A percentile compares a stretch with the other conserved stretches of the same genome.
Conservation (phyloP, 1,140 invertebrate genomes). For the Platorchestia sp. region DNA sequence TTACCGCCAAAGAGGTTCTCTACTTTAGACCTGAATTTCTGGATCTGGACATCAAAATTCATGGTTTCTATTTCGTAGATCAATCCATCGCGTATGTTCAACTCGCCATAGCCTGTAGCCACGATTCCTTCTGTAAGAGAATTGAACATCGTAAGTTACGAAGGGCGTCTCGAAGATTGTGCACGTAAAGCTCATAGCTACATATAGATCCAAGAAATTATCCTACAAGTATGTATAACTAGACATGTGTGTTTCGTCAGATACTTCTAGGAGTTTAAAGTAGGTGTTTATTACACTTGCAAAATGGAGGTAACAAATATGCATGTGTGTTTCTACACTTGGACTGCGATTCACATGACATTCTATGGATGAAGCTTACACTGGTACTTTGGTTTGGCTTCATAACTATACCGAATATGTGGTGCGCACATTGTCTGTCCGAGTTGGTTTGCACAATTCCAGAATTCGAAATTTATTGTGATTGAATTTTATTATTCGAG, state of each 20-base stretch:
- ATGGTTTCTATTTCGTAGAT: background rate
- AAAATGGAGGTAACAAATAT: too few relatives aligned
- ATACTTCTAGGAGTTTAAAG: background rate
- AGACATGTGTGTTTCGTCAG: background rate
- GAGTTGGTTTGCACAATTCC: background rate
- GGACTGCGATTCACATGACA: background rate
- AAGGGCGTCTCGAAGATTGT: background rate
- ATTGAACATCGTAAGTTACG: background rate
- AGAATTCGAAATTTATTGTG: background rate
- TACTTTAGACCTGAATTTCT: constrained; percentile 28
- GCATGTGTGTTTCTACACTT: too few relatives aligned
- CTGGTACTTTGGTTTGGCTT: background rate
- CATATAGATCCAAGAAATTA: background rate
- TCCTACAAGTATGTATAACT: background rate
- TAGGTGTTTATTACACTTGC: background rate
- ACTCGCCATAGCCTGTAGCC: background rate
- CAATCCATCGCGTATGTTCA: background rate
- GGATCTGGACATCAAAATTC: background rate
- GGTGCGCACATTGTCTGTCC: background rate
- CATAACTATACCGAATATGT: background rate
- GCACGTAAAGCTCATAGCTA: background rate
- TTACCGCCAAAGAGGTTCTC: constrained; percentile 40
- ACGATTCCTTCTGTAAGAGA: constrained; percentile 32
- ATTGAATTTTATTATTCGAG: background rate
- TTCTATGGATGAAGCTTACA: background rate